These are phyloP conservation scores for Caranx ignobilis DNA, from an alignment of 2,113 vertebrate species.

Conservation along the genomic window DNA sequence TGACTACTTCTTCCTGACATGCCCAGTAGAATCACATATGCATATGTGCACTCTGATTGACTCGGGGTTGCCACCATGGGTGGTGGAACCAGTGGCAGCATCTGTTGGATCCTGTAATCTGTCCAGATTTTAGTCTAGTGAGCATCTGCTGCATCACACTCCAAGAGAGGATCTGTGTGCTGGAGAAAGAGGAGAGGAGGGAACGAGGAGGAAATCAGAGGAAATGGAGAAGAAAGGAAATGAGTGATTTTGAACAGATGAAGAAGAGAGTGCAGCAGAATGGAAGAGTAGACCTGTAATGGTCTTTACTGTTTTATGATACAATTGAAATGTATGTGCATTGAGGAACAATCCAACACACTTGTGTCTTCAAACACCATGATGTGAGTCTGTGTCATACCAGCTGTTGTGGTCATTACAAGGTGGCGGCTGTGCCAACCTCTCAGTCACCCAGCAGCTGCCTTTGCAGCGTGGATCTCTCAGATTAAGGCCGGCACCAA, in stretches of 20 bases:
- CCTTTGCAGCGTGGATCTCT: conserved; percentile 63
- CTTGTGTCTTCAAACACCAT: conserved; percentile 40
- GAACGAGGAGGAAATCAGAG: background rate
- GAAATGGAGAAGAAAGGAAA: background rate
- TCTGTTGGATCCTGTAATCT: conserved; percentile 77
- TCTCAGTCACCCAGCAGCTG: conserved; percentile 69
- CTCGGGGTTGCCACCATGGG: conserved; percentile 27
- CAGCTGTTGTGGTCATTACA: conserved; percentile 75
- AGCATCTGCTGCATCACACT: conserved; percentile 71
- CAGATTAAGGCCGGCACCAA: conserved; percentile 74
- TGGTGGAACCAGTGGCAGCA: conserved; percentile 70
- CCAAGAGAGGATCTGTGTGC: conserved; percentile 51
- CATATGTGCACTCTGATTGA: conserved; percentile 41
- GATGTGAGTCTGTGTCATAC: conserved; percentile 34
- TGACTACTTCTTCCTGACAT: conserved; percentile 8
- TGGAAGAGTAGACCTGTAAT: background rate
- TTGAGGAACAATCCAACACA: conserved; percentile 9
- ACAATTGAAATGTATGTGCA: background rate
- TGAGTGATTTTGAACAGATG: background rate
- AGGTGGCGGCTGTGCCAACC: conserved; percentile 61
- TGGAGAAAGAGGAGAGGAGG: conserved; percentile 7
- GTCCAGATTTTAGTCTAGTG: conserved; percentile 67
- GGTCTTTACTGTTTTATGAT: background rate
- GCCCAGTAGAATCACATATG: conserved; percentile 29
- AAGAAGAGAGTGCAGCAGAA: background rate